Percentiles rank a stretch among this genome's conserved stretches.
Evolutionary conservation across 2,797 vertebrate genomes (phyloP).

Genomic region (Cryptoprocta ferox): DNA sequence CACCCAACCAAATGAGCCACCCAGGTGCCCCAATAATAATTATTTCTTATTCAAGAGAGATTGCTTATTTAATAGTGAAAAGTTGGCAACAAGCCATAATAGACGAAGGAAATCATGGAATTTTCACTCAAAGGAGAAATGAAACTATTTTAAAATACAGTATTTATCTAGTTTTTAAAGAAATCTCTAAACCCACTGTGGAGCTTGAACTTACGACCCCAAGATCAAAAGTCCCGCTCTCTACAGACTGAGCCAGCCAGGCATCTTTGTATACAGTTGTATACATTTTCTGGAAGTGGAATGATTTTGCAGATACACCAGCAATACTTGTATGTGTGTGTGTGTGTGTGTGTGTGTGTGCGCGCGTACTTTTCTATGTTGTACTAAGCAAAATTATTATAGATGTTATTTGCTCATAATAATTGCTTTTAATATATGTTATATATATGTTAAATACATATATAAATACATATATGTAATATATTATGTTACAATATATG

Average conservation of each 20-base stretch:
- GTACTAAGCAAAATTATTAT: not conserved
- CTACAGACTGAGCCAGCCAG: not conserved
- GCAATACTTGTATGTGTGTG: not conserved
- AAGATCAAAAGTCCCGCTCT: not conserved
- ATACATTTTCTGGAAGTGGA: not conserved
- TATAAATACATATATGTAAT: no score
- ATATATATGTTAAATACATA: no score
- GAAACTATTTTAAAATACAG: not conserved
- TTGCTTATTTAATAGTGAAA: not conserved
- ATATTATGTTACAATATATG: no score
- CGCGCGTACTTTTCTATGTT: not conserved
- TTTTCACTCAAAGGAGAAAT: slow-evolving; percentile 23
- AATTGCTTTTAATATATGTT: no score
- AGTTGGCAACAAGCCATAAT: not conserved
- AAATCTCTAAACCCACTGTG: not conserved
- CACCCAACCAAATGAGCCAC: no score
- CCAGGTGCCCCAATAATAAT: not conserved
- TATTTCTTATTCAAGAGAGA: slow-evolving; percentile 13
- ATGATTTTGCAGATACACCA: not conserved
- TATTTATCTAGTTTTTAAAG: not conserved
- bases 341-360: not conserved
- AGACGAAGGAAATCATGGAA: not conserved
- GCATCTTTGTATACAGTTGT: not conserved
- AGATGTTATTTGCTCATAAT: slow-evolving; percentile 34
- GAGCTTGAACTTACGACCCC: not conserved